phyloP scores from a whole-genome alignment of 2,113 vertebrate species.

The Brachyhypopomus occidentalis region DNA sequence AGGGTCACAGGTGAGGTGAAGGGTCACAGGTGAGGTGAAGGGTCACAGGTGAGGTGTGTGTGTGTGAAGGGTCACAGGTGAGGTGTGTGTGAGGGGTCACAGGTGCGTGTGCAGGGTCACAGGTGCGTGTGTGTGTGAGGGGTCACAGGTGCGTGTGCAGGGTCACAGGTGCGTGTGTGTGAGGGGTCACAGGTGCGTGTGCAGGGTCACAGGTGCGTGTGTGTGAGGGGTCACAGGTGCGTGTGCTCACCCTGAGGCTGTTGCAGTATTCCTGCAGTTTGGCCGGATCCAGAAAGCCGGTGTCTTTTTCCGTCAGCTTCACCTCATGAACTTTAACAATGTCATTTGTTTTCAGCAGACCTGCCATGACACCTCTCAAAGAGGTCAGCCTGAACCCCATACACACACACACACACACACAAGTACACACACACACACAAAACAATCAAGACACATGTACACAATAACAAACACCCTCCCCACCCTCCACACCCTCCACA shows the following conservation, averaged over 20 bases:
- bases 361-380: conserved; percentile 80
- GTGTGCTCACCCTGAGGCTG: conserved; percentile 81
- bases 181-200: neutral
- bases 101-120: neutral
- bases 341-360: conserved; percentile 84
- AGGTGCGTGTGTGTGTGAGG: neutral
- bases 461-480: neutral
- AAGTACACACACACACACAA: neutral
- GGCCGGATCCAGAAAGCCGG: conserved; percentile 82
- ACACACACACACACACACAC: conserved; percentile 37
- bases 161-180: neutral
- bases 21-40: neutral
- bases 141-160: neutral
- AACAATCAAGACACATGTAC: neutral
- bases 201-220: neutral
- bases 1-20: no score
- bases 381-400: conserved; percentile 77
- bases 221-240: neutral
- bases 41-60: neutral
- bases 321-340: conserved; percentile 90
- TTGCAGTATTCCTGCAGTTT: conserved; percentile 85
- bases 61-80: neutral
- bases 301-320: conserved; percentile 93
- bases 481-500: no score
- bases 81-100: no score